Evolutionary conservation across 1,140 invertebrate genomes (phyloP).

Genomic region (Homarus americanus): DNA sequence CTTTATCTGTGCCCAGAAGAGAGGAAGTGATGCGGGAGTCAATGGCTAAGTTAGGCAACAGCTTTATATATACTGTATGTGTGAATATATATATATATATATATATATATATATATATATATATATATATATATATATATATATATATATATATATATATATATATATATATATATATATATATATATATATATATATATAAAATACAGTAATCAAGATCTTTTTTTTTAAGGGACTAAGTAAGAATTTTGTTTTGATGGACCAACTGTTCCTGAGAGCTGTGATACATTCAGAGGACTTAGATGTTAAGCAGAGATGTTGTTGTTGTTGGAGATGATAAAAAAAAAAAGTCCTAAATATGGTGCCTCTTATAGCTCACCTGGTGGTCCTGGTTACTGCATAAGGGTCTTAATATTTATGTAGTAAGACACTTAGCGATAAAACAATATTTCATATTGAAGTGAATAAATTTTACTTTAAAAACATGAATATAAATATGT

Average conservation of each 20-base stretch:
- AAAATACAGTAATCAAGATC: too few relatives aligned
- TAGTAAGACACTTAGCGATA: slow-evolving; percentile 66
- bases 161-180: too few relatives aligned
- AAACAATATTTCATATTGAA: slow-evolving; percentile 53
- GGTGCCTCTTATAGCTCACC: slow-evolving; percentile 33
- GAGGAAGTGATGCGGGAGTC: neutral
- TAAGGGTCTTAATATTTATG: slow-evolving; percentile 47
- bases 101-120: too few relatives aligned
- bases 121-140: too few relatives aligned
- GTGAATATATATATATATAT: too few relatives aligned
- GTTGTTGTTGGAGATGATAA: neutral
- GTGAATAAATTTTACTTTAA: slow-evolving; percentile 50
- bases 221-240: neutral
- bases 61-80: neutral
- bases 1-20: neutral
- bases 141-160: too few relatives aligned
- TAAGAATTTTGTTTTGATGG: neutral
- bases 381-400: slow-evolving; percentile 45
- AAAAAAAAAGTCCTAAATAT: neutral
- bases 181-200: too few relatives aligned
- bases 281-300: neutral
- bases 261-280: slow-evolving; percentile 41
- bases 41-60: neutral
- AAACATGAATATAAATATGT: slow-evolving; percentile 63
- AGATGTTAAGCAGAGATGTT: neutral